phyloP scores from a whole-genome alignment of 2,888 invertebrate genomes.

The Seira musarum region DNA sequence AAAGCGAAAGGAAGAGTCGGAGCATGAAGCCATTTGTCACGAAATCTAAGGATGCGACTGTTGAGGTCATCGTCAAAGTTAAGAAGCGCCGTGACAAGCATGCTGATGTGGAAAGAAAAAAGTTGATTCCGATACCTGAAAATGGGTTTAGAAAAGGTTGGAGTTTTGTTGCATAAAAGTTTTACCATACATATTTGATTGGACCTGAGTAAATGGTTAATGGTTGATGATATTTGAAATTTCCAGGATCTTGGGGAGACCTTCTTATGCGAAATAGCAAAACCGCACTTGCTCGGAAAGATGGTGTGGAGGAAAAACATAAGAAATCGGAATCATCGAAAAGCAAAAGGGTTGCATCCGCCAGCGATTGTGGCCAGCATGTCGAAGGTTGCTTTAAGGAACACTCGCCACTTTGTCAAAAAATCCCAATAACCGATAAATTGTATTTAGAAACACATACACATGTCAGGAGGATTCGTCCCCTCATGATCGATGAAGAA shows the following conservation, averaged over 20 bases:
- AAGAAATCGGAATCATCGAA: not conserved
- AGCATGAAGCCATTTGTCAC: constrained; percentile 21
- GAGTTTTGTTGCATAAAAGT: no score
- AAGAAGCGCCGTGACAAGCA: constrained; percentile 52
- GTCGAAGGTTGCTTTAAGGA: constrained; percentile 8
- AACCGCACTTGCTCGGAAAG: constrained; percentile 1
- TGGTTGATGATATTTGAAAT: not conserved
- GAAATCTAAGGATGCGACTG: constrained; percentile 50
- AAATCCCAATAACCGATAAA: constrained; percentile 47
- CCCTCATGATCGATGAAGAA: not conserved
- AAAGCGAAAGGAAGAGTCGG: not conserved
- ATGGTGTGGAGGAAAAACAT: not conserved
- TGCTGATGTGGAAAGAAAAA: not conserved
- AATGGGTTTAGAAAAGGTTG: constrained; percentile 39
- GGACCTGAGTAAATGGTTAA: not conserved
- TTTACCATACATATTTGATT: not conserved
- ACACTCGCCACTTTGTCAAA: constrained; percentile 50
- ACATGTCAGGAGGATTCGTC: constrained; percentile 28
- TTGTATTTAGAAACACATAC: constrained; percentile 59
- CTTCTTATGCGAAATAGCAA: constrained; percentile 32
- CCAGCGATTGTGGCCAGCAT: not conserved
- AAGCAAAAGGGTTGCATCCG: not conserved
- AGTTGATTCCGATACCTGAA: constrained; percentile 25
- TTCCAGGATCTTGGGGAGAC: constrained; percentile 59
- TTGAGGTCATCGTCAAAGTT: constrained; percentile 57